Evolutionary conservation across 2,797 vertebrate species (phyloP).

Genomic region (Lacerta viridis): DNA sequence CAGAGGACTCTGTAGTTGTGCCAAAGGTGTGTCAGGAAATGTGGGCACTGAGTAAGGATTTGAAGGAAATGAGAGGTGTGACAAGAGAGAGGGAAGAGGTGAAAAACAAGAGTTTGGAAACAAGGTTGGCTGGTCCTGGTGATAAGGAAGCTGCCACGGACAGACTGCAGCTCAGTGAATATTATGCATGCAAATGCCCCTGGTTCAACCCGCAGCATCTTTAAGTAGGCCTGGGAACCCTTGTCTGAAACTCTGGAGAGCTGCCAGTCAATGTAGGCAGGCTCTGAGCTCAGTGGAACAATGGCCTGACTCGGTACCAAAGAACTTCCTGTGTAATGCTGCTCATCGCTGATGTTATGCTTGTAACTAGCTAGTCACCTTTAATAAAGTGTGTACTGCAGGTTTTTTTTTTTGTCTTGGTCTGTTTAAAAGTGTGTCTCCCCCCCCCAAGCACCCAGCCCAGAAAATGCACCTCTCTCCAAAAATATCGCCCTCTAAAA

Average conservation of each 20-base stretch:
- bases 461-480: conserved; percentile 11
- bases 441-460: neutral
- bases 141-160: neutral
- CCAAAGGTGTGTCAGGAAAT: neutral
- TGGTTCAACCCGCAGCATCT: neutral
- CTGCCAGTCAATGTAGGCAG: neutral
- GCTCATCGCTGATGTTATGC: neutral
- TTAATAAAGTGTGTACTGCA: neutral
- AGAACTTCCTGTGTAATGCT: neutral
- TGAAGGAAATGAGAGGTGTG: neutral
- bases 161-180: neutral
- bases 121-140: neutral
- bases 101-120: no score
- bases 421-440: neutral
- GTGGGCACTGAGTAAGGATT: neutral
- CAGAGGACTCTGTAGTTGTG: neutral
- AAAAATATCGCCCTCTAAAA: neutral
- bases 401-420: neutral
- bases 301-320: neutral
- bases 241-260: neutral
- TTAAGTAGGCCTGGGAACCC: neutral
- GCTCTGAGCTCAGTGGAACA: no score
- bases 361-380: neutral
- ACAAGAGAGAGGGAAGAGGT: neutral
- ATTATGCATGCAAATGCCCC: neutral